Percentiles rank a stretch among this genome's conserved stretches.
These are phyloP conservation scores for Dicerorhinus sumatrensis DNA, from an alignment of 2,113 vertebrate genomes.

Conservation along the genomic window DNA sequence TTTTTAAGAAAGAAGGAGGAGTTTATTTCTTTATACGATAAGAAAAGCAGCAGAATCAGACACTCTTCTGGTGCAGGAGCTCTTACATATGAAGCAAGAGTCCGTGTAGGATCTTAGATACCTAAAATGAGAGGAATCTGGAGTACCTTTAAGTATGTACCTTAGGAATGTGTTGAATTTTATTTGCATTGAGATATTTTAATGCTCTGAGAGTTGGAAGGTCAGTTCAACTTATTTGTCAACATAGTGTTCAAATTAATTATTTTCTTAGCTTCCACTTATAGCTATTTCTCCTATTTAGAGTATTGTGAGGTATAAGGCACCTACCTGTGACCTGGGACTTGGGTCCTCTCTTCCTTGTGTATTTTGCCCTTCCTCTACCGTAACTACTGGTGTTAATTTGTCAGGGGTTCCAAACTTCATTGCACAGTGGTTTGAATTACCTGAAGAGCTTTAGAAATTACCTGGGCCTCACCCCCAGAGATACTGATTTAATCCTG, in stretches of 20 bases:
- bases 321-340: background rate
- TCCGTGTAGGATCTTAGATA: background rate
- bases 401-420: background rate
- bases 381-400: background rate
- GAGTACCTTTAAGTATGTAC: background rate
- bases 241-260: background rate
- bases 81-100: background rate
- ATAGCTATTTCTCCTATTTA: background rate
- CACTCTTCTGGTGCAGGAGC: background rate
- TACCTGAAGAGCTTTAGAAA: background rate
- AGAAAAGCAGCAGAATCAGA: background rate
- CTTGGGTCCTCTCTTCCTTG: background rate
- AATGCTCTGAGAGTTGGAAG: background rate
- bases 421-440: background rate
- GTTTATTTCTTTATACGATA: background rate
- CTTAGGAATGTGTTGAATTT: background rate
- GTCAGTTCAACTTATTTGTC: background rate
- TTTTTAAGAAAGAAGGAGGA: background rate
- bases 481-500: background rate
- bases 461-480: background rate
- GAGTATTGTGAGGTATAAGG: background rate
- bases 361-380: background rate
- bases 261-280: background rate
- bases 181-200: slow-evolving; percentile 11
- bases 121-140: background rate